Conservation (phyloP, 2,888 invertebrate genomes). For the Eustalomyia histrio region DNA sequence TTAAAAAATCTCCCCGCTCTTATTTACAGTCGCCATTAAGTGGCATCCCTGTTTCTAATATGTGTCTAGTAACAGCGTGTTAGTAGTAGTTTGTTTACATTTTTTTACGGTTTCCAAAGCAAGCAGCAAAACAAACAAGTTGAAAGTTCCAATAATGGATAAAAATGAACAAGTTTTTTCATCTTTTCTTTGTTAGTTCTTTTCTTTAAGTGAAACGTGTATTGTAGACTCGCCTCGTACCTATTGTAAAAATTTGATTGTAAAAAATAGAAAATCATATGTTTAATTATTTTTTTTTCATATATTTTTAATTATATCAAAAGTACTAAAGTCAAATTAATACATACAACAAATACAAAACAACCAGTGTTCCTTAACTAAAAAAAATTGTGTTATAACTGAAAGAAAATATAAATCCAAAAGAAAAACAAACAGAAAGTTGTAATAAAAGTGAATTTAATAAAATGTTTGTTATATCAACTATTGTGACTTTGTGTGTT, state of each 20-base stretch:
- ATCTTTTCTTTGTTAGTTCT: constrained; percentile 27
- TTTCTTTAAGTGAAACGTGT: constrained; percentile 27
- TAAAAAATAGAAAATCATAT: not conserved
- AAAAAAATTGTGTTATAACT: not conserved
- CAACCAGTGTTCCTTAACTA: constrained; percentile 1
- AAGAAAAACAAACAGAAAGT: not conserved
- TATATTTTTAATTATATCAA: not conserved
- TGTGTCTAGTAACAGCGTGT: not conserved
- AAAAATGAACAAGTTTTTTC: constrained; percentile 26
- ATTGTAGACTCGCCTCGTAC: not conserved
- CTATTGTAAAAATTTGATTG: not conserved
- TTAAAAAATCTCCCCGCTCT: too few species aligned
- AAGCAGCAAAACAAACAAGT: constrained; percentile 25
- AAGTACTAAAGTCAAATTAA: constrained; percentile 23
- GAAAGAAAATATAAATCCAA: constrained; percentile 6
- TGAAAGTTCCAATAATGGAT: constrained; percentile 35
- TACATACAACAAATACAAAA: not conserved
- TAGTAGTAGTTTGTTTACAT: constrained; percentile 35
- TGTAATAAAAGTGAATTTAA: not conserved
- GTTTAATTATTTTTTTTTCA: not conserved
- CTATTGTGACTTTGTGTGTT: constrained; percentile 70
- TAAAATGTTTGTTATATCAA: constrained; percentile 71
- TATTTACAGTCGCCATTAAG: too few species aligned
- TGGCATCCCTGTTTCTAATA: not conserved
- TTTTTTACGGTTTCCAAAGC: constrained; percentile 40